Evolutionary conservation across 2,113 vertebrate species (phyloP), one percentile per base, ranked within the genome.

Genomic region (Coptodon bakossiorum): DNA sequence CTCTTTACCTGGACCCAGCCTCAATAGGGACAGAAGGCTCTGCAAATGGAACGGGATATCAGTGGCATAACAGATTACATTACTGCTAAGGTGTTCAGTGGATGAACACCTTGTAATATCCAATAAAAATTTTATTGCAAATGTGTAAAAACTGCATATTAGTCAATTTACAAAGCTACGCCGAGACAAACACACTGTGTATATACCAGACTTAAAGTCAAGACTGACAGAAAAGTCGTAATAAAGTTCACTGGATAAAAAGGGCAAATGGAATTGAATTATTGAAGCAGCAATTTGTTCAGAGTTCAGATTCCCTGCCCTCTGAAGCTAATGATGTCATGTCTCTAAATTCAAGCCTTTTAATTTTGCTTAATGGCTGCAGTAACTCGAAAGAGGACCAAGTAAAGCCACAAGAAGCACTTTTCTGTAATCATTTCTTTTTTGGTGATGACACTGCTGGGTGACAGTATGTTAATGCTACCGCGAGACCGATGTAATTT

Each of bases 11-110:
- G 93, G 96, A 88, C 96, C 97, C 93, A 98, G 91, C 38, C 91
- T 96, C 90, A 99, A 91, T 83, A 99, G 95, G 85, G 96, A 97
- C 38, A 99, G 92, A 73, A 99, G 97, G 89, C 93, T 97, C 98
- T 99, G 93, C 89, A 95, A 87, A 66, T 40, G 88, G 48, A 85
- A 45, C 10, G 3, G 9, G 19, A 92, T 6, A 94, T 80, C 16
- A 88, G 36, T 43, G 5, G 10, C 45, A 29, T 31, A 34, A 78
- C 71, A 31, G 45, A 50, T 48, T 83, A 16, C 6, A 80, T 57
- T 17, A 54, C 43, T 56, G 16, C 53, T 27, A 87, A 59, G 14
- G 13, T 48, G 63, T 31, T 48, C 66, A 52, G 80, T n/a, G 19
- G n/a, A 82, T 29, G 31, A 80, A 84, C 27, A 50, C 36, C 66